These are phyloP conservation scores for Galagoides demidoff DNA, from an alignment of 2,797 vertebrate genomes.

Conservation along the genomic window DNA sequence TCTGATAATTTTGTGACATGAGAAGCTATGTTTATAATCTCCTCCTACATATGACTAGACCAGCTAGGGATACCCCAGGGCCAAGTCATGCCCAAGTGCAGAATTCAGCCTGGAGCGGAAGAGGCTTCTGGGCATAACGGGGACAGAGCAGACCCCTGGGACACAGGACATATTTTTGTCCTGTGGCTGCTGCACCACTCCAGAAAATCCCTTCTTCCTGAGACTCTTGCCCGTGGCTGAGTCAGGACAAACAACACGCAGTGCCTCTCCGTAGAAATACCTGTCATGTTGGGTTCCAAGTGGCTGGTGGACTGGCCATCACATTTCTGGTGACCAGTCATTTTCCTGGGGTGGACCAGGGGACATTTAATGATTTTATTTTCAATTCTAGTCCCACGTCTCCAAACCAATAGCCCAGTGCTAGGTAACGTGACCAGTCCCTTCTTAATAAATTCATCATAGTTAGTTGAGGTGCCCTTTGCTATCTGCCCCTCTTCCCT, in stretches of 20 bases:
- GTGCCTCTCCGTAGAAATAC: background rate
- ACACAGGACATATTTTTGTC: background rate
- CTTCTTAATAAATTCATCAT: background rate
- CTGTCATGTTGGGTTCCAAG: background rate
- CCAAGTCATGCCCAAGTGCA: background rate
- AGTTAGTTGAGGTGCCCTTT: background rate
- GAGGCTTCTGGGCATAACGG: background rate
- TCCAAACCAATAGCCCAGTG: background rate
- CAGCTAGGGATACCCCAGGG: background rate
- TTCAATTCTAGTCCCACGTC: background rate
- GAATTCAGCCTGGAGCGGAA: background rate
- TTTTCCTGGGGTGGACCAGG: background rate
- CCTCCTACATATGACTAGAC: background rate
- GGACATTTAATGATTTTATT: background rate
- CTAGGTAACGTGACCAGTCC: background rate
- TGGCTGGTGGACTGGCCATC: background rate
- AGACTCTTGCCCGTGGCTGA: background rate
- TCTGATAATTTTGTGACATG: background rate
- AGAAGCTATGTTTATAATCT: background rate
- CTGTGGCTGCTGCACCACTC: accelerated
- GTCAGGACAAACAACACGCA: background rate
- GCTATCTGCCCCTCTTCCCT: background rate
- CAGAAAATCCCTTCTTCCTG: background rate
- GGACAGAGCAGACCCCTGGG: background rate
- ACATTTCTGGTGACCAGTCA: background rate